phyloP scores from a whole-genome alignment of 2,888 invertebrate species.

The Meiosimyza decipiens region DNA sequence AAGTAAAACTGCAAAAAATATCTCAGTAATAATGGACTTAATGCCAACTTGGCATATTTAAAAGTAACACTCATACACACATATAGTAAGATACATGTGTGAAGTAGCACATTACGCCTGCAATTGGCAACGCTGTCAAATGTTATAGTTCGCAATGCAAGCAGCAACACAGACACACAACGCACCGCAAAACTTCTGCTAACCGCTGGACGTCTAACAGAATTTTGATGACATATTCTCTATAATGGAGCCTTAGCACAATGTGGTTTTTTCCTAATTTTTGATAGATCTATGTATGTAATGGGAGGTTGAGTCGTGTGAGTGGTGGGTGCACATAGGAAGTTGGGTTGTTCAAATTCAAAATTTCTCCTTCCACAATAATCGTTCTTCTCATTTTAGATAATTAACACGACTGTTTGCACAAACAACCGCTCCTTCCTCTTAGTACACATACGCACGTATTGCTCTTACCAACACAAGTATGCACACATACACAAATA shows the following conservation, averaged over 20 bases:
- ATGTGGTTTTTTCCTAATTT: not conserved
- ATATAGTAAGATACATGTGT: not conserved
- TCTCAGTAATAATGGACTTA: too few species aligned
- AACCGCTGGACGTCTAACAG: conserved; percentile 31
- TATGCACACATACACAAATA: not conserved
- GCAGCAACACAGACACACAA: not conserved
- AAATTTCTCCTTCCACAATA: too few species aligned
- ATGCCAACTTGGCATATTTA: too few species aligned
- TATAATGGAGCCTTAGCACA: not conserved
- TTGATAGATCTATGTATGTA: not conserved
- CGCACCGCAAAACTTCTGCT: conserved; percentile 24
- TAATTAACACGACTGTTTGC: conserved; percentile 34
- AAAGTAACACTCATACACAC: not conserved
- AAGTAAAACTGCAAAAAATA: too few species aligned
- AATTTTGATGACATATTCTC: conserved; percentile 30
- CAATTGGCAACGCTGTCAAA: too few species aligned
- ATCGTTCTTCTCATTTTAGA: conserved; percentile 22
- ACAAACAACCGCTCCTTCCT: conserved; percentile 18
- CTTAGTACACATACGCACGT: not conserved
- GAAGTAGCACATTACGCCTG: too few species aligned
- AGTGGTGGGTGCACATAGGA: not conserved
- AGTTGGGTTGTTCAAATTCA: not conserved
- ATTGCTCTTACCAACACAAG: not conserved
- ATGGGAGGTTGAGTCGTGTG: not conserved
- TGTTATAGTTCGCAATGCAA: too few species aligned